Evolutionary conservation across 2,113 vertebrate species (phyloP), one percentile per base, ranked within the genome.

Genomic region (Columbina picui): DNA sequence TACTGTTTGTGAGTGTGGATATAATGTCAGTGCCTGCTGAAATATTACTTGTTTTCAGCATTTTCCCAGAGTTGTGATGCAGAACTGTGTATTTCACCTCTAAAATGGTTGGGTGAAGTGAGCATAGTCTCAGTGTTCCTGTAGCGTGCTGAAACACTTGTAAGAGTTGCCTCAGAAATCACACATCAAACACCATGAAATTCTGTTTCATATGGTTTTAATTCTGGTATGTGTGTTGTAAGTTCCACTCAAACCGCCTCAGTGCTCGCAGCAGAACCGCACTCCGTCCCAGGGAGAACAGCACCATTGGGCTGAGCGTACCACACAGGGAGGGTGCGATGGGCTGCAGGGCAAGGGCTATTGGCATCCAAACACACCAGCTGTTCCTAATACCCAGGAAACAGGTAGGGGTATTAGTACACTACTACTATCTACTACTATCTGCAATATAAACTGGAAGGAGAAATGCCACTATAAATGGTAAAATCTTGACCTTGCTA

Each of bases 291-390:
- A 5, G 52, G 29, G 26, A 7, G 19, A 12, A 0, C 3, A 16
- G 11, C 5, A 0, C 20, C 1, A 0, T 12, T 0, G 0, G 6
- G 45, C 39, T 14, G 77, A n/a, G 0, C 12, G 0, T 11, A 0
- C 10, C 12, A 0, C 20, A 1, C 36, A 4, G 45, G 22, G 15
- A 3, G 6, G 38, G 15, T 11, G 13, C 0, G 25, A 11, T 3
- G 1, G 16, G 8, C 29, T 8, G 8, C 1, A 4, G 7, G 4
- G 21, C 3, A 0, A 20, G 10, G 22, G 11, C 8, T 34, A 6
- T 3, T 29, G 3, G 0, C 49, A 14, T 6, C 34, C 22, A 4
- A 23, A 6, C 25, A 6, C 26, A 9, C 5, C 9, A 3, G 0
- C 7, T 53, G 6, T 6, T 49, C 6, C 2, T 53, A 2, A 12